Evolutionary conservation across 2,888 invertebrate species (phyloP).

Genomic region (Cephalotes varians): DNA sequence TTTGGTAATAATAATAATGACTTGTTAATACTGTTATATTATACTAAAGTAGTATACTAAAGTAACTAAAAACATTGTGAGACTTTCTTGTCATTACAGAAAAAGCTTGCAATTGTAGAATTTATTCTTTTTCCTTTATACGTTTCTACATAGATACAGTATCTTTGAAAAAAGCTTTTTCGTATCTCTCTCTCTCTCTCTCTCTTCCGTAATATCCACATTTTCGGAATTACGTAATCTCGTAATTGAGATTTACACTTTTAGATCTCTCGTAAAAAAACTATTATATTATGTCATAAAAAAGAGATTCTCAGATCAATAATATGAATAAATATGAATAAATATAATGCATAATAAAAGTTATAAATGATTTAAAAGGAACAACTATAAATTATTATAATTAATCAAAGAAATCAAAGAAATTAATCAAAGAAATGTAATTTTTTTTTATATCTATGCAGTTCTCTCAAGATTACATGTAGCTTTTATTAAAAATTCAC

Average conservation of each 20-base stretch:
- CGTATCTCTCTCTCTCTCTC: constrained; percentile 6
- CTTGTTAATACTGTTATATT: background rate
- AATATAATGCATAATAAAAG: background rate
- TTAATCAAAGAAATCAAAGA: background rate
- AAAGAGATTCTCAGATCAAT: background rate
- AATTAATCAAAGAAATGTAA: background rate
- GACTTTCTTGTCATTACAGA: background rate
- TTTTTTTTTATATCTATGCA: background rate
- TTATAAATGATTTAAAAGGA: background rate
- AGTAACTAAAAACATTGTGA: background rate
- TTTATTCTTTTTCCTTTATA: background rate
- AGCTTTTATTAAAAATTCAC: background rate
- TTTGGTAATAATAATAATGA: background rate
- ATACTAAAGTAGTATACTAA: too few species aligned
- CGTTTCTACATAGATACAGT: background rate
- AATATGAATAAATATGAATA: background rate
- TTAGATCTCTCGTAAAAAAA: background rate
- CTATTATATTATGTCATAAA: background rate
- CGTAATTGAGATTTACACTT: background rate
- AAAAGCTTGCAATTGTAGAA: constrained; percentile 4
- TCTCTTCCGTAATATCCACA: background rate
- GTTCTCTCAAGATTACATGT: background rate
- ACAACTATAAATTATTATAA: background rate
- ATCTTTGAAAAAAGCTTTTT: constrained; percentile 9
- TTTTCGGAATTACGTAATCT: constrained; percentile 6